phyloP scores from a whole-genome alignment of 2,113 vertebrate species.

The Canis aureus region DNA sequence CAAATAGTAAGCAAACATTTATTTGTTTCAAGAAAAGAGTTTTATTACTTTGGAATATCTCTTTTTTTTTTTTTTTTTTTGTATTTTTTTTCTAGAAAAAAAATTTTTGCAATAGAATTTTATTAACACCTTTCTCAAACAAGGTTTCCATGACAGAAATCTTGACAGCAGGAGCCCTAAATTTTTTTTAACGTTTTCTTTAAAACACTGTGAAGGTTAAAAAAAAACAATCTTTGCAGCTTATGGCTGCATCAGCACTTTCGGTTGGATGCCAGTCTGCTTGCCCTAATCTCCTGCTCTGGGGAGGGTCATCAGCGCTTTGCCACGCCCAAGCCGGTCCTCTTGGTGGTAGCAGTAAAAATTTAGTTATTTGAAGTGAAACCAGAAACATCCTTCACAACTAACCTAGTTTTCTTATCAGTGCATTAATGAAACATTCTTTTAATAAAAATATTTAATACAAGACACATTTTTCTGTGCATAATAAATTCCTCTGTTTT shows the following conservation, averaged over 20 bases:
- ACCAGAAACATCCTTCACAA: constrained; percentile 83
- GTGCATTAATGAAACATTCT: constrained; percentile 86
- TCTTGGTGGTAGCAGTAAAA: constrained; percentile 75
- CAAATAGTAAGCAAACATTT: constrained; percentile 89
- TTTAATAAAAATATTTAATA: constrained; percentile 91
- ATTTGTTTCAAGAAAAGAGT: constrained; percentile 87
- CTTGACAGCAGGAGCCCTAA: constrained; percentile 86
- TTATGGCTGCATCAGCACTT: constrained; percentile 82
- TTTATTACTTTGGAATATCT: constrained; percentile 91
- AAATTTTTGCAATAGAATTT: constrained; percentile 87
- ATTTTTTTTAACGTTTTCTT: constrained; percentile 72
- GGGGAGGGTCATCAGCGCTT: constrained; percentile 69
- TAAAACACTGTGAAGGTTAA: constrained; percentile 84
- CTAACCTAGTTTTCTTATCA: constrained; percentile 86
- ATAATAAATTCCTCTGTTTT: constrained; percentile 87
- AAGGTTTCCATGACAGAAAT: constrained; percentile 88
- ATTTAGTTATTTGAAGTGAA: constrained; percentile 86
- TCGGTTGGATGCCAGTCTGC: constrained; percentile 71
- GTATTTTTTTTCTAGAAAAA: constrained; percentile 87
- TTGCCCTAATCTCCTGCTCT: constrained; percentile 58
- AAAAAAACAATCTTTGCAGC: constrained; percentile 81
- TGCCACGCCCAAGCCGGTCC: constrained; percentile 72
- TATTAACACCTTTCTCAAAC: constrained; percentile 85
- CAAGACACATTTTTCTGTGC: constrained; percentile 88
- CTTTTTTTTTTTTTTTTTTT: constrained; percentile 61